Percentiles rank a stretch among this genome's conserved stretches.
Evolutionary conservation across 1,140 invertebrate genomes (phyloP).

Genomic region (Nasonia vitripennis): DNA sequence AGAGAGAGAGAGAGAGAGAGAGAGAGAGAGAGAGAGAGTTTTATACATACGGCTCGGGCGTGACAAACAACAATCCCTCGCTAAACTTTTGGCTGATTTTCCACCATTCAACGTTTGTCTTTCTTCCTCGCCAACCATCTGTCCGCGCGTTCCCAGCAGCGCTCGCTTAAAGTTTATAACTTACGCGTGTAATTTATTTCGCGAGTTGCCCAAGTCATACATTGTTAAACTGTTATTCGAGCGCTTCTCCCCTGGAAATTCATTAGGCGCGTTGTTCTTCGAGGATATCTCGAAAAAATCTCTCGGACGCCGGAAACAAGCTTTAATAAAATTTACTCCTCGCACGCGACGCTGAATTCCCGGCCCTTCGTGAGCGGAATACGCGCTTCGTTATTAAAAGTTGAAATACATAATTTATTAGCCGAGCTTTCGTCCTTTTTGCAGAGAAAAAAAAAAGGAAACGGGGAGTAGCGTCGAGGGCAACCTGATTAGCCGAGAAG

Average conservation of each 20-base stretch:
- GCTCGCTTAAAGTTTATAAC: slow-evolving; percentile 30
- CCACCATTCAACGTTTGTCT: slow-evolving; percentile 23
- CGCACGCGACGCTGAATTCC: neutral
- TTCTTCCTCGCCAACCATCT: slow-evolving; percentile 1
- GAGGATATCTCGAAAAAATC: neutral
- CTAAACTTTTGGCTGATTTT: slow-evolving; percentile 20
- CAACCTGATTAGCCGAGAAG: slow-evolving; percentile 20
- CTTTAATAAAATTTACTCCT: slow-evolving; percentile 15
- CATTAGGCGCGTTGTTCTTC: neutral
- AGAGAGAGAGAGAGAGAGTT: neutral
- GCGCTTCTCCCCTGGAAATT: neutral
- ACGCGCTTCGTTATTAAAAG: slow-evolving; percentile 25
- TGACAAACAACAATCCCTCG: slow-evolving; percentile 40
- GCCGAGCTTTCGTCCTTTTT: neutral
- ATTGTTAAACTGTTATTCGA: slow-evolving; percentile 15
- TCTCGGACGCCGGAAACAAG: neutral
- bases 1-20: neutral
- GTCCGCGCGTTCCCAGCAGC: neutral
- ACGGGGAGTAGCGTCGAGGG: neutral
- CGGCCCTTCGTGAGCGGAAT: neutral
- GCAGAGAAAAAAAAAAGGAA: neutral
- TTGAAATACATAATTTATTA: slow-evolving; percentile 36
- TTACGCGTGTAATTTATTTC: slow-evolving; percentile 34
- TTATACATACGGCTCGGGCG: neutral
- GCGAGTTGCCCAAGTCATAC: neutral